Evolutionary conservation across 2,113 vertebrate species (phyloP).

Genomic region (Procavia capensis): DNA sequence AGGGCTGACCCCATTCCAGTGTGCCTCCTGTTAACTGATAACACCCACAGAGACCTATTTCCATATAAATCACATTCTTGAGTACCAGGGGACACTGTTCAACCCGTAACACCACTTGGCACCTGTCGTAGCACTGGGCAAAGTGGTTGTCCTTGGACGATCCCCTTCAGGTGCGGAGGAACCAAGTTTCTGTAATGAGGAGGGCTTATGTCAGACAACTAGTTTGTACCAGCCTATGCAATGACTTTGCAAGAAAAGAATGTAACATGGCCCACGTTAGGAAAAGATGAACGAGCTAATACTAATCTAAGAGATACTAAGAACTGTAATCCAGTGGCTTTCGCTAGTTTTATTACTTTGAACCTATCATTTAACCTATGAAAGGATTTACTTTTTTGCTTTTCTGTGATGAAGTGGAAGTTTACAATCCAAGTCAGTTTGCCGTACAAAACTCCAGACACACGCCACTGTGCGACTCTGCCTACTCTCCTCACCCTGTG

Average conservation of each 20-base stretch:
- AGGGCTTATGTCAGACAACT: no score
- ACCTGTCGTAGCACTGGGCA: background rate
- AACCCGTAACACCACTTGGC: no score
- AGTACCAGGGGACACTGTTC: no score
- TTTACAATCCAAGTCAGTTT: no score
- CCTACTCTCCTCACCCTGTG: no score
- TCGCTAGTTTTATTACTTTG: background rate
- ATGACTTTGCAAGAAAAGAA: background rate
- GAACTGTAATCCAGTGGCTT: background rate
- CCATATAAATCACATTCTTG: background rate
- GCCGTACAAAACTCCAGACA: no score
- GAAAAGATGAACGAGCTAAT: no score
- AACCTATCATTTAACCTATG: background rate
- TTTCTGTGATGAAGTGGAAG: no score
- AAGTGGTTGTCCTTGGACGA: background rate
- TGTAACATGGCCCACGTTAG: background rate
- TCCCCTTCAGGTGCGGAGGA: background rate
- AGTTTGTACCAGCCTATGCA: background rate
- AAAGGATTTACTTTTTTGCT: background rate
- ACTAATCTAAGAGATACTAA: no score
- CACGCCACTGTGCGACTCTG: no score
- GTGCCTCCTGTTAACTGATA: background rate
- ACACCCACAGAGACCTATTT: background rate
- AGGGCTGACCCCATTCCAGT: background rate
- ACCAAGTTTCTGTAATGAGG: background rate